Base-by-base conservation (phyloP, 2,888 invertebrate genomes). In the Eumerus sabulonum region DNA sequence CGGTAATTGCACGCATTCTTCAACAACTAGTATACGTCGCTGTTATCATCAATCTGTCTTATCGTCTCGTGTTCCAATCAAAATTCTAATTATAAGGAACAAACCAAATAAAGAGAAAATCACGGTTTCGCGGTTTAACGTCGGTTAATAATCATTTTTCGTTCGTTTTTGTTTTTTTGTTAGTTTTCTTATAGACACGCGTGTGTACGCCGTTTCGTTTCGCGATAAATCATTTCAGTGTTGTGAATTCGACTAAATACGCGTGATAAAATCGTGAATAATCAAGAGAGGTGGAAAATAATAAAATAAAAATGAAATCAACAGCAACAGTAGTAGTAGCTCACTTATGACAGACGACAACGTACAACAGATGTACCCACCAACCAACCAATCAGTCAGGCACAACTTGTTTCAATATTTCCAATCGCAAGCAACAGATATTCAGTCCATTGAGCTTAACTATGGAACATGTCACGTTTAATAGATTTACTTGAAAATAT, bases 1-100 rank as follows among this genome's bases (percentile, higher is more conserved):
- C 79, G 74, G 79, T 67, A 73, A 81, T 81, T 76, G 81, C 71
- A 81, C 81, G 81, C 81, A 81, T 71, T 27, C 27, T 27, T 76
- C 74, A 76, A 76, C 71, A 70, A 57, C 81, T 63, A 68, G 70
- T 74, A 68, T 74, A 74, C 60, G 84, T 85, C 85, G 85, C 85
- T 84, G 83, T 85, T 84, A 85, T 86, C 84, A n/a, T n/a, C n/a
- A n/a, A n/a, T n/a, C n/a, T n/a, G 86, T 81, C 53, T 45, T 45
- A 64, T 76, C 60, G 68, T 76, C 74, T 63, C 67, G 62, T 60
- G 79, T 54, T 57, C 60, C 73, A 79, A 77, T 47, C 66, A 72
- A 77, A 77, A 77, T 77, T 77, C 7, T 36, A n/a, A n/a, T n/a
- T n/a, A n/a, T n/a, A n/a, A n/a, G n/a, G n/a, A n/a, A n/a, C n/a